Conservation (phyloP, 2,797 vertebrate species). For the Chelidonichthys spinosus region DNA sequence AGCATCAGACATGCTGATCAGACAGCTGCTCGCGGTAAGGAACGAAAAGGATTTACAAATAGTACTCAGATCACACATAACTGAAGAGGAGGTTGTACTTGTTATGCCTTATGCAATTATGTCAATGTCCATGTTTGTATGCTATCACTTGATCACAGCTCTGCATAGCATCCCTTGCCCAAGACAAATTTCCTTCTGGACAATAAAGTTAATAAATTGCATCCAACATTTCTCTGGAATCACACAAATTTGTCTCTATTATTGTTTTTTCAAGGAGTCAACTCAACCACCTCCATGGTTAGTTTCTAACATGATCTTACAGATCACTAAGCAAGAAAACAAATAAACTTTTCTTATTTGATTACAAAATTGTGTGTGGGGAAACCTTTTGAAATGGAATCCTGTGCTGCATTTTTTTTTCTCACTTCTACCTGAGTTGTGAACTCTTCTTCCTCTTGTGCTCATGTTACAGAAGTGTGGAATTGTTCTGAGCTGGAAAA, state of each 20-base stretch:
- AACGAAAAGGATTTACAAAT: background rate
- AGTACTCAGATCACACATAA: background rate
- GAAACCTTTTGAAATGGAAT: slow-evolving; percentile 3
- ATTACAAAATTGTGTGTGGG: background rate
- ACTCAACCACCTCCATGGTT: background rate
- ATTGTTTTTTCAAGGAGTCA: background rate
- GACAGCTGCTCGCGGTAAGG: slow-evolving; percentile 97
- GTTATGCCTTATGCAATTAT: too few species aligned
- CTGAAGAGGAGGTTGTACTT: too few species aligned
- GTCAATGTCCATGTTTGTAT: too few species aligned
- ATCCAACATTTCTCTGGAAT: background rate
- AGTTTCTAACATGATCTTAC: background rate
- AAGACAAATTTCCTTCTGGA: too few species aligned
- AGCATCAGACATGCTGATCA: slow-evolving; percentile 98
- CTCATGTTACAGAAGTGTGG: slow-evolving; percentile 94
- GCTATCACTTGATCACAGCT: too few species aligned
- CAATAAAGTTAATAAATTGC: background rate
- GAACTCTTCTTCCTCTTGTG: slow-evolving; percentile 28
- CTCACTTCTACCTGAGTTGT: background rate
- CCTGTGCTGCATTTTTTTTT: background rate
- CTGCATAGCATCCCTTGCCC: too few species aligned
- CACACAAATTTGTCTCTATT: background rate
- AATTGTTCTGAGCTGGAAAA: slow-evolving; percentile 98
- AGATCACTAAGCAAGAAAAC: background rate
- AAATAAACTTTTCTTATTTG: background rate